Conservation (phyloP, 2,113 vertebrate species). For the Parus major region DNA sequence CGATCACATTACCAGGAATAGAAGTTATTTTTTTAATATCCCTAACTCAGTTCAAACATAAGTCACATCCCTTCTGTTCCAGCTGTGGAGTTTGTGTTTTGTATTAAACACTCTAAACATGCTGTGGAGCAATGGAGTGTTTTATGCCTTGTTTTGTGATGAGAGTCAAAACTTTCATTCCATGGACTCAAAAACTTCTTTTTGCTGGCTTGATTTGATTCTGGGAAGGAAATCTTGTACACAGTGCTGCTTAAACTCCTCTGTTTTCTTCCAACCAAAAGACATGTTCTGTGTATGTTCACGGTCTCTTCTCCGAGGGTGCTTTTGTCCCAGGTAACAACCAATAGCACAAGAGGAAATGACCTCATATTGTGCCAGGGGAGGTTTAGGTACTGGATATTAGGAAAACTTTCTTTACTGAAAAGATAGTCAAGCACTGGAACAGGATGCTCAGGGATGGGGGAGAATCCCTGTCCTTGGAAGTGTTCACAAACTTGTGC, state of each 20-base stretch:
- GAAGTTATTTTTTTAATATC: not conserved
- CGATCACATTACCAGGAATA: not conserved
- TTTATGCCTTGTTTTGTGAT: not conserved
- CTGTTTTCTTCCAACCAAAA: not conserved
- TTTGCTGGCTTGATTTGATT: not conserved
- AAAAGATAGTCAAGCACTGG: not conserved
- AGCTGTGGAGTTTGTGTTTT: not conserved
- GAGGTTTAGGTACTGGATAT: not conserved
- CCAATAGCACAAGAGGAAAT: not conserved
- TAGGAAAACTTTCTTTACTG: not conserved
- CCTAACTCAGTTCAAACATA: not conserved
- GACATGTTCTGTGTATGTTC: not conserved
- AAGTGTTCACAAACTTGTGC: not conserved
- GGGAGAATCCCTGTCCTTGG: not conserved
- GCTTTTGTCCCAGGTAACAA: not conserved
- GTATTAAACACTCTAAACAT: not conserved
- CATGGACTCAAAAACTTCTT: not conserved
- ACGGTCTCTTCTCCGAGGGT: not conserved
- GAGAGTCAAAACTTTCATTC: not conserved
- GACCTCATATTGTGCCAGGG: not conserved
- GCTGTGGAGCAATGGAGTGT: not conserved
- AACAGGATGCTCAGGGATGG: not conserved
- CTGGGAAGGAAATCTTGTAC: not conserved
- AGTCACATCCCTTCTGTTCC: not conserved
- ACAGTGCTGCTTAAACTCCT: not conserved